Evolutionary conservation across 2,797 vertebrate species (phyloP), one percentile per base, ranked within the genome.

Genomic region (Amblyopsis hoosieri): DNA sequence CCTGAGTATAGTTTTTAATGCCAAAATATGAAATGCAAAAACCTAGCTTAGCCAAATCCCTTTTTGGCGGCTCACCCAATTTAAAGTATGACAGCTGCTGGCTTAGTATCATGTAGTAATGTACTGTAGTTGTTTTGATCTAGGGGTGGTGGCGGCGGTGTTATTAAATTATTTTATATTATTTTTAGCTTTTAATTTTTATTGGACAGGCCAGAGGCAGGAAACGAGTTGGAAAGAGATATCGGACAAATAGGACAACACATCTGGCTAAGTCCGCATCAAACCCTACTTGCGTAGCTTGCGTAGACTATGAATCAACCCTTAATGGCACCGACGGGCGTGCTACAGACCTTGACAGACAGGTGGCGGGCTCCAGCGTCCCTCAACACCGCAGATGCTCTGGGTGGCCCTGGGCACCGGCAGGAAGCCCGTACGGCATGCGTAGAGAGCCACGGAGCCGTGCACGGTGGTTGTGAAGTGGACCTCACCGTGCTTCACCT

Each of bases 301-400:
- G 23, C 0, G 3, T 3, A 23, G 23, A 23, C 19, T 23, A 23
- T 23, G 19, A 23, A 23, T 3, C 3, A 23, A 3, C 59, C 62
- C 60, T 57, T 50, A 14, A 50, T 51, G 29, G 8, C 23, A 31
- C 37, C 2, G n/a, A 4, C 8, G 7, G 50, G 62, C 58, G 12
- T 69, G 74, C 63, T 71, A 79, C 82, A 63, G 66, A 98, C 96
- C 95, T 3, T 95, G 89, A 48, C 97, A 99, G 69, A 92, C 84
- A 0, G 96, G 96, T 3, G 95, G 91, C 80, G 95, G 94, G 14
- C 94, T 98, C 97, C 97, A 98, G 76, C 92, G 48, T 0, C 96
- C 97, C 23, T 93, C 94, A 31, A 88, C 83, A 48, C 85, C 93
- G 85, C 95, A 98, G 79, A 95, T 68, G 2, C 92, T 93, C 75